phyloP scores from a whole-genome alignment of 2,888 invertebrate species.

The Oxystoma pomonae region DNA sequence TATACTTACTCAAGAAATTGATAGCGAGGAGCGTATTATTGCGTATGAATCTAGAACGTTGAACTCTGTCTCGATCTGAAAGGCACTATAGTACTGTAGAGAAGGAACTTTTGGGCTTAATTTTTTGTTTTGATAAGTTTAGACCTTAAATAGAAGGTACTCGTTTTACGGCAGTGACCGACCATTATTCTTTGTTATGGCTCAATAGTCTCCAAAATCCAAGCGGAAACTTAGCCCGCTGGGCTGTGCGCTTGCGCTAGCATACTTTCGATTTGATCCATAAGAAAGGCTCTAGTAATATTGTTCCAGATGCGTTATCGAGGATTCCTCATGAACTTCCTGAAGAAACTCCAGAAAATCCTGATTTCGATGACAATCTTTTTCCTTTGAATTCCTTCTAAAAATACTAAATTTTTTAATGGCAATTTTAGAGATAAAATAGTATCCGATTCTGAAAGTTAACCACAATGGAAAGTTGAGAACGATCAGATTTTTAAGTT shows the following conservation, averaged over 20 bases:
- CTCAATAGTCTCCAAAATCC: background rate
- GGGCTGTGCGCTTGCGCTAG: background rate
- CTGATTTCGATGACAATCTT: too few relatives aligned
- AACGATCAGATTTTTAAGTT: too few relatives aligned
- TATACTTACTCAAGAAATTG: conserved; percentile 11
- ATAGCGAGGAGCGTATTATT: conserved; percentile 10
- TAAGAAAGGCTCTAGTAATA: background rate
- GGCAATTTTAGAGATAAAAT: too few relatives aligned
- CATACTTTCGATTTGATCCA: background rate
- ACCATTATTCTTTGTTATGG: background rate
- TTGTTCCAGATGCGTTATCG: background rate
- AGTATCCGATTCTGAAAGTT: too few relatives aligned
- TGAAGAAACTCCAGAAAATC: too few relatives aligned
- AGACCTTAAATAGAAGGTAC: background rate
- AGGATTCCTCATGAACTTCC: too few relatives aligned
- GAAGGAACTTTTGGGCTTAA: background rate
- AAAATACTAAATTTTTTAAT: too few relatives aligned
- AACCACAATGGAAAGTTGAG: too few relatives aligned
- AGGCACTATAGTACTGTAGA: background rate
- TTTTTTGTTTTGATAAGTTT: background rate
- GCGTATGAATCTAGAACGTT: conserved; percentile 6
- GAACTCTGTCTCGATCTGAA: background rate
- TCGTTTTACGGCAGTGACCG: background rate
- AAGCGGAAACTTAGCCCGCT: background rate
- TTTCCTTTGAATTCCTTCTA: too few relatives aligned